Evolutionary conservation across 2,113 vertebrate genomes (phyloP), one percentile per base, ranked within the genome.

Genomic region (Lates calcarifer): DNA sequence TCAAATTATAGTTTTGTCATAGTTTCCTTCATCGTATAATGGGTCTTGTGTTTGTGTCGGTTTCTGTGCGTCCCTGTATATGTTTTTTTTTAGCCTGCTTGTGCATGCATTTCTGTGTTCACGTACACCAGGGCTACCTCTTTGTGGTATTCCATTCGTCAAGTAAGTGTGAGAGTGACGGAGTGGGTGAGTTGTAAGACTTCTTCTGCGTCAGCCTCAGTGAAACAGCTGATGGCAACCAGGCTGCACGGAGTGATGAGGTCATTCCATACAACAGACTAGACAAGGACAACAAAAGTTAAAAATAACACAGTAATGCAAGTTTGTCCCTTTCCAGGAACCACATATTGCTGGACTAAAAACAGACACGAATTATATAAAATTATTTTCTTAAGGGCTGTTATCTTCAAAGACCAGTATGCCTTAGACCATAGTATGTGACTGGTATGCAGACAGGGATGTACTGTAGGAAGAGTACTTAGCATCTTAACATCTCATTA

Each of bases 1-100:
- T 85, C 84, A 79, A 62, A 72, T 75, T 74, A 78, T 75, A 18
- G 7, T 62, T 51, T 14, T 9, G 12, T 91, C 88, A 92, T 77
- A 78, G 81, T 83, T 87, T 83, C 80, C 82, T 67, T 55, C 61
- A 79, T 47, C 58, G 51, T 74, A 79, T 65, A 74, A 83, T 78
- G 47, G 29, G 4, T n/a, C 77, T 68, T 74, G n/a, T 75, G 26
- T 81, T 14, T 74, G 39, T 77, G 47, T 77, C 39, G 75, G 58
- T 39, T 31, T 83, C 37, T 74, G 31, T 75, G 35, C 26, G 63
- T 14, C 53, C 39, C 53, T 41, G 18, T 26, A 2, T 31, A 29
- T 10, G 14, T 76, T 22, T 65, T 51, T 37, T 79, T 82, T 74
- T 28, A 63, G 37, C 37, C 55, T 74, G 58, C 62, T 58, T 74